phyloP scores from a whole-genome alignment of 1,140 invertebrate species.

The Drosophila chauvacae region DNA sequence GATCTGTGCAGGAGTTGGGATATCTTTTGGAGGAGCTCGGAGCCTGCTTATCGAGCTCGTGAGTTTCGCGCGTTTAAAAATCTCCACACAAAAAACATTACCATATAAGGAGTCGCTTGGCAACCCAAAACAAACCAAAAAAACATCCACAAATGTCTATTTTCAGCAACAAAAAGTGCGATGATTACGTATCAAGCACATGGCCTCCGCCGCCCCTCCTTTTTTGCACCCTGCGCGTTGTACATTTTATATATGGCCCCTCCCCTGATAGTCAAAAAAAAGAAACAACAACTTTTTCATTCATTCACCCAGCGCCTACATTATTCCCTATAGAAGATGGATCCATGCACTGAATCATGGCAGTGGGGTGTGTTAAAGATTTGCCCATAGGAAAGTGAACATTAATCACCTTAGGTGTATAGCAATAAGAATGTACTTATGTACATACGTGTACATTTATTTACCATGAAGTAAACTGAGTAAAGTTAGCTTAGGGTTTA shows the following conservation, averaged over 20 bases:
- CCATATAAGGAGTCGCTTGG: constrained; percentile 60
- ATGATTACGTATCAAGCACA: constrained; percentile 64
- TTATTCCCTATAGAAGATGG: constrained; percentile 7
- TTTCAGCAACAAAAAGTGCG: constrained; percentile 46
- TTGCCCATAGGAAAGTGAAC: neutral
- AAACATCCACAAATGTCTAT: constrained; percentile 62
- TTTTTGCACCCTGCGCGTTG: constrained; percentile 34
- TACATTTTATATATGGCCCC: constrained; percentile 27
- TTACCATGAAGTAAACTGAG: neutral
- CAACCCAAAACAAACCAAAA: constrained; percentile 27
- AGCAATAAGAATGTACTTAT: neutral
- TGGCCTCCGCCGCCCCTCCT: constrained; percentile 41
- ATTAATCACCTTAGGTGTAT: neutral
- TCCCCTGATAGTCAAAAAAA: constrained; percentile 24
- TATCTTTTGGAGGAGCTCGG: constrained; percentile 6
- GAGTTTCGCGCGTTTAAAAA: constrained; percentile 37
- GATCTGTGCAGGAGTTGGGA: constrained; percentile 22
- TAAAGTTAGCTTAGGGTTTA: neutral
- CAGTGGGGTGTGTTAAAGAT: neutral
- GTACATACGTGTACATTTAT: neutral
- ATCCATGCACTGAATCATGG: constrained; percentile 2
- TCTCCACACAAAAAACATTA: constrained; percentile 60
- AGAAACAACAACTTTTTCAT: constrained; percentile 45
- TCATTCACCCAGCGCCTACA: constrained; percentile 44
- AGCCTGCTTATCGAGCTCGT: constrained; percentile 53